Evolutionary conservation across 1,140 invertebrate genomes (phyloP), one percentile per base, ranked within the genome.

Genomic region (Saccostrea cuccullata): DNA sequence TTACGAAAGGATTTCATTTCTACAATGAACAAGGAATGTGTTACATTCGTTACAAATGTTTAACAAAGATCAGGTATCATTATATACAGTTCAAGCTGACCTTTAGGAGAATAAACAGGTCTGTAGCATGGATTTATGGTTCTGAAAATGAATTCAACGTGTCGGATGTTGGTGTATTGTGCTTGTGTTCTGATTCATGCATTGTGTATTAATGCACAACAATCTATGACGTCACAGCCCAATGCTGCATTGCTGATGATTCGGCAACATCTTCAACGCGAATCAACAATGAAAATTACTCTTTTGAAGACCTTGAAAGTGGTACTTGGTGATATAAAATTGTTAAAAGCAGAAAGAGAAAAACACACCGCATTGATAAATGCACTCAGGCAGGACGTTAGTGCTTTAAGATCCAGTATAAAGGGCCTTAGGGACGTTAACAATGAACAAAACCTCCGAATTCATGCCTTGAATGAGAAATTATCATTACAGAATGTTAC

Each of bases 211-310:
- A 30, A 36, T 77, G 70, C 58, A 20, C 58, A 64, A 20, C 58
- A 64, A 64, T 64, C 70, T 15, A 77, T 77, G 70, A 77, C 70
- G 70, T 77, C 70, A 30, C 70, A 77, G 30, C 30, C 70, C 5
- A 26, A 77, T 36, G 26, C 70, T 30, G 70, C 70, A 13, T 30
- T 77, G 26, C 30, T 12, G 30, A 77, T 77, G 70, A 77, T 77
- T 77, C 70, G 30, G 4, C 70, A 73, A 8, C 67, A 77, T 36
- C 70, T 77, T 9, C 23, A 36, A 26, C 23, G 30, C 0, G 70
- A 77, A 13, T 77, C 70, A 30, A 26, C 70, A 13, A 26, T 77
- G 23, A 77, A 77, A 77, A 15, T 77, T 15, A 77, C 70, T 15
- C 30, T 77, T 15, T 36, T 77, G 11, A 23, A 26, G 15, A 30